Conservation (phyloP, 2,797 vertebrate genomes). For the Lagorchestes hirsutus region DNA sequence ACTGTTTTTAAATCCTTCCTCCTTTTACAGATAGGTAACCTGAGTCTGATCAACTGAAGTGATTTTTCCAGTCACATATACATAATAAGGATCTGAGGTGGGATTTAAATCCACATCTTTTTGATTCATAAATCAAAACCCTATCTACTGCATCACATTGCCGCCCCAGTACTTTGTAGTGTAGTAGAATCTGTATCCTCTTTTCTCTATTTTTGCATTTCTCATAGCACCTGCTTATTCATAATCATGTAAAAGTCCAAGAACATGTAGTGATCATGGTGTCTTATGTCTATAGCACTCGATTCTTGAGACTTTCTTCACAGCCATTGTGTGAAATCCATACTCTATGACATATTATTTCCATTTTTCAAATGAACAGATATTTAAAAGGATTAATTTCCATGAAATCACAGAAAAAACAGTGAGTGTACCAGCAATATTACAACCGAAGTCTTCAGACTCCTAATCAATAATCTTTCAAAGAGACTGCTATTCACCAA, state of each 20-base stretch:
- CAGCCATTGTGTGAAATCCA: no score
- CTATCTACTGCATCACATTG: neutral
- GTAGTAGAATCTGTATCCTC: neutral
- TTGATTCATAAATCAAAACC: neutral
- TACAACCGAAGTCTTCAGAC: no score
- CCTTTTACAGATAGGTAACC: neutral
- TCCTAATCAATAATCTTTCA: no score
- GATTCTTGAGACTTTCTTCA: no score
- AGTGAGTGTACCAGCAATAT: no score
- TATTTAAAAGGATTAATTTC: no score
- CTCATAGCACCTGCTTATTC: neutral
- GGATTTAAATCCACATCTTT: neutral
- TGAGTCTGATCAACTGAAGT: neutral
- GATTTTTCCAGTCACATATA: neutral
- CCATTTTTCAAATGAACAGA: no score
- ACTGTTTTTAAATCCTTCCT: no score
- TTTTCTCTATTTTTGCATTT: no score
- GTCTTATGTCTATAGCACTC: neutral
- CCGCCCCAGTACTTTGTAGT: neutral
- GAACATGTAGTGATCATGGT: neutral
- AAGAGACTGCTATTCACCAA: no score
- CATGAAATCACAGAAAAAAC: no score
- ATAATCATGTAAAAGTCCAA: neutral
- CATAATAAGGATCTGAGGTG: neutral
- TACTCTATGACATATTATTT: no score